Conservation (phyloP, 2,797 vertebrate species). For the Erpetoichthys calabaricus region DNA sequence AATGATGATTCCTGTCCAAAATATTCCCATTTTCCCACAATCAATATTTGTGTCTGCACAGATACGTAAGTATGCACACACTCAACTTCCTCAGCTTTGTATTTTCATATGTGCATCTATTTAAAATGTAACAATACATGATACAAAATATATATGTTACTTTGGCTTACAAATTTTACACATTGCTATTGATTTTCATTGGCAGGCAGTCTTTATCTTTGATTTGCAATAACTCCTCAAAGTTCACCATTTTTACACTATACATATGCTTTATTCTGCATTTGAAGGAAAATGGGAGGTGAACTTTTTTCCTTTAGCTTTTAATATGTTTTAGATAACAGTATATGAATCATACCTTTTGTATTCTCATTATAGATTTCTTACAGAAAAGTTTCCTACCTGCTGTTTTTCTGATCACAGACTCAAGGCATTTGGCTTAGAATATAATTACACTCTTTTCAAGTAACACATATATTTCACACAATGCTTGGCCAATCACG, state of each 20-base stretch:
- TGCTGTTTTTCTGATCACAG: constrained; percentile 20
- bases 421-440: constrained; percentile 33
- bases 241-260: neutral
- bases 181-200: neutral
- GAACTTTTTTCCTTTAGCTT: neutral
- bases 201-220: neutral
- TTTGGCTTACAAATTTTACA: neutral
- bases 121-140: no score
- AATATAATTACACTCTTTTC: constrained; percentile 2
- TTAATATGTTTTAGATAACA: neutral
- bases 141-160: neutral
- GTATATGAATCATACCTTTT: neutral
- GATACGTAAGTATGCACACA: no score
- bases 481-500: constrained; percentile 48
- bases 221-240: neutral
- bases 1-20: no score
- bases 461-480: constrained; percentile 1
- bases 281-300: neutral
- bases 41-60: no score
- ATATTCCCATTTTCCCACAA: no score
- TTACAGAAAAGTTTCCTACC: constrained; percentile 6
- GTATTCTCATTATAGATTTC: neutral
- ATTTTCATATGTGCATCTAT: no score
- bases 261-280: neutral
- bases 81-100: no score